A percentile compares a stretch with the other conserved stretches of the same genome.
Conservation (phyloP, 2,113 vertebrate species). For the Poeciliopsis occidentalis region DNA sequence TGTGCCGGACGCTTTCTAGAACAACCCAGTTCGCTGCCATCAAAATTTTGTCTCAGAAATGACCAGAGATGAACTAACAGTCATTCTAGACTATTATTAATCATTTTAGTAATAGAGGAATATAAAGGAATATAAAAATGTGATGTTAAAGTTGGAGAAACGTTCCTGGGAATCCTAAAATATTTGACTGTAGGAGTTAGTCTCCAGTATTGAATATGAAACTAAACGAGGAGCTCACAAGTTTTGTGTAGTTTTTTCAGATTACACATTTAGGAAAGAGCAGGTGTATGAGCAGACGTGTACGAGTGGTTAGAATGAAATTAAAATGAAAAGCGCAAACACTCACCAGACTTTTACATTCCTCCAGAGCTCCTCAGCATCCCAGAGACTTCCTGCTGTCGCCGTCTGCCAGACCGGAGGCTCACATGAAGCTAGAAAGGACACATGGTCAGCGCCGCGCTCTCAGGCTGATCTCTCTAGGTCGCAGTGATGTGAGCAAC, state of each 20-base stretch:
- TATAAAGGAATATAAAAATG: no score
- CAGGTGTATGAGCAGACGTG: background rate
- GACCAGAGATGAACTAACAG: no score
- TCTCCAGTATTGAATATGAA: background rate
- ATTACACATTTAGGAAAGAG: background rate
- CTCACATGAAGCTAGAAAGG: background rate
- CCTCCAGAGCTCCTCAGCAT: conserved; percentile 11
- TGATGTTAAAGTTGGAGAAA: no score
- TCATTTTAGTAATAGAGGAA: no score
- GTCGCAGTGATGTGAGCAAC: conserved; percentile 14
- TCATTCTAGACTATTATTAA: no score
- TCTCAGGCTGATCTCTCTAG: conserved; percentile 7
- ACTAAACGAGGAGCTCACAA: background rate
- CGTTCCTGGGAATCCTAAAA: background rate
- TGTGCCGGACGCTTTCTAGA: no score
- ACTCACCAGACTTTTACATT: conserved; percentile 51
- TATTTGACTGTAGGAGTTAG: no score
- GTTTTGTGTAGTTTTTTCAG: no score
- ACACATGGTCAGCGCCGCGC: conserved; percentile 18
- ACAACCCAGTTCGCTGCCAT: no score
- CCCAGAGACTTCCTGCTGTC: background rate
- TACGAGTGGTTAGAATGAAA: background rate
- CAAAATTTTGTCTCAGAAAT: no score
- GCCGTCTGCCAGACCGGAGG: background rate
- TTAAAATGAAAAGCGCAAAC: conserved; percentile 13